phyloP scores from a whole-genome alignment of 2,888 invertebrate species.

The Dinocampus coccinellae region DNA sequence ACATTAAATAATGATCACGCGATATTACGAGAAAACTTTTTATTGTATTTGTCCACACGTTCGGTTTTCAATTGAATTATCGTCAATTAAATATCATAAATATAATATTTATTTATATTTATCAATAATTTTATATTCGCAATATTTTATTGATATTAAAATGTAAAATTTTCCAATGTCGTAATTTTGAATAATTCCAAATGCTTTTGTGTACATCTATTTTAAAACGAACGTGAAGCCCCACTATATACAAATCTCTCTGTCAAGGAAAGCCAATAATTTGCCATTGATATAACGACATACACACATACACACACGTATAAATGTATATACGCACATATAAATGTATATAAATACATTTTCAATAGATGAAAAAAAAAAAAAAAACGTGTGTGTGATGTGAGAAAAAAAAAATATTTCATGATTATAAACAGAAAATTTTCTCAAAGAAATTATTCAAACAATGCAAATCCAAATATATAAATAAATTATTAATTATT shows the following conservation, averaged over 20 bases:
- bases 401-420: neutral
- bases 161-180: neutral
- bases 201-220: neutral
- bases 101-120: too few relatives aligned
- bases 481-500: neutral
- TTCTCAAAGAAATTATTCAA: neutral
- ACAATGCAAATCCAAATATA: neutral
- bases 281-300: neutral
- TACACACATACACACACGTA: neutral
- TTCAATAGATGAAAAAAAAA: neutral
- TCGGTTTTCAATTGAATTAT: constrained; percentile 11
- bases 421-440: neutral
- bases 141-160: neutral
- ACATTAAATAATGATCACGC: neutral
- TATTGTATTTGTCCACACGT: constrained; percentile 16
- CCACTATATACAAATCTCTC: neutral
- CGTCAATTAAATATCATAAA: neutral
- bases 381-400: neutral
- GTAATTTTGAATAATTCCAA: neutral
- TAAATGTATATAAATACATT: too few relatives aligned
- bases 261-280: constrained; percentile 19
- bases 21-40: neutral
- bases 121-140: neutral
- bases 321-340: neutral
- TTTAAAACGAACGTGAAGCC: neutral